Base-by-base conservation (phyloP, 53 echinoderm and acorn worm species). In the Temnopleurus reevesii region DNA sequence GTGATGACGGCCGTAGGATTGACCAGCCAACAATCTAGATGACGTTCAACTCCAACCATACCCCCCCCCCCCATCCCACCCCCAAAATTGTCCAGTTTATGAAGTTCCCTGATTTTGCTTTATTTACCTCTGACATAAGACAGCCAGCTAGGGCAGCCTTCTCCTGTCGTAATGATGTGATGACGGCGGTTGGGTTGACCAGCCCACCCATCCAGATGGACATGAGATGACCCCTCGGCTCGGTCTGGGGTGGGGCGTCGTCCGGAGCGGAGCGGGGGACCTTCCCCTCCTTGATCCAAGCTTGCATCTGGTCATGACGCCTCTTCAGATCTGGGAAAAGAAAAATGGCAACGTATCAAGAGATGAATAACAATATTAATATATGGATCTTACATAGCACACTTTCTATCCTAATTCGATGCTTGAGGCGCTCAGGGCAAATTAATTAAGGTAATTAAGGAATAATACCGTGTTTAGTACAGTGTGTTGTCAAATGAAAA, bases 251-350 rank as follows among this genome's bases (percentile, higher is more conserved):
- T 31, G 91, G 91, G 38, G 76, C 53, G 12, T 46, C 53, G 12
- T 91, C 90, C 28, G 85, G 85, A 49, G 92, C 83, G 12, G 94
- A 94, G 66, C 91, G 92, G 54, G 97, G 97, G 9, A 97, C 97
- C 58, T 97, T 97, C 30, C 97, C 94, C 77, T 97, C 97, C 53
- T 97, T 97, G 55, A 97, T 91, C 97, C 97, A 97, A 0, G 60
- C 63, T 34, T 92, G 89, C 91, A 97, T 84, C 91, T 97, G 97
- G 17, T 61, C 44, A 77, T 95, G 92, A 54, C 97, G 92, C 60
- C 87, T 93, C 66, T 81, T 82, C 51, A 97, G 88, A 54, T 95
- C 97, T 97, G 76, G 12, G 45, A 30, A 7, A n/a, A n/a, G n/a
- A n/a, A n/a, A n/a, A n/a, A n/a, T n/a, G n/a, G n/a, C n/a, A n/a